These are phyloP conservation scores for Halictus rubicundus DNA, from an alignment of 1,140 invertebrate genomes.

Conservation along the genomic window DNA sequence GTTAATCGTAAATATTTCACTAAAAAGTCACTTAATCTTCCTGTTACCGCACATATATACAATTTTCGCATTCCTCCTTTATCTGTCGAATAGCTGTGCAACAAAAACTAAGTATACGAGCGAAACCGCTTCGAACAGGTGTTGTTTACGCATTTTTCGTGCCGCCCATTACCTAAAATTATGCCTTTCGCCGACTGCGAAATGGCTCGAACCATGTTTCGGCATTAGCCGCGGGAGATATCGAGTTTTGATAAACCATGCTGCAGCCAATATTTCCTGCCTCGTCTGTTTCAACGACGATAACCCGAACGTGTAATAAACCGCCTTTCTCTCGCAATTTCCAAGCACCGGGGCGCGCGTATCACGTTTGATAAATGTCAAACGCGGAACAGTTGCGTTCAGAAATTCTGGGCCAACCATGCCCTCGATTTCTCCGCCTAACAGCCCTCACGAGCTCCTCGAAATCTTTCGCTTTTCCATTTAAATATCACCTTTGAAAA, in stretches of 20 bases:
- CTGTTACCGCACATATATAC: too few relatives aligned
- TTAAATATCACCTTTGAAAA: neutral
- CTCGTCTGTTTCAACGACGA: neutral
- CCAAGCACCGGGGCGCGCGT: neutral
- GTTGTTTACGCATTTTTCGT: neutral
- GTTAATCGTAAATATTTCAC: too few relatives aligned
- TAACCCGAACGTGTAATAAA: neutral
- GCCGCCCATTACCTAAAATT: neutral
- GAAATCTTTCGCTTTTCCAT: neutral
- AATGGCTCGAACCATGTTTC: slow-evolving; percentile 14
- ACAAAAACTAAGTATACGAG: too few relatives aligned
- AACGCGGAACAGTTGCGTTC: neutral
- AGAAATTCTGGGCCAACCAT: neutral
- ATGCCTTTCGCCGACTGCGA: neutral
- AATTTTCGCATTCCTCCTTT: neutral
- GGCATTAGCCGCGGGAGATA: neutral
- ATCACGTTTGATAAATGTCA: slow-evolving; percentile 20
- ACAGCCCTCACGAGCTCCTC: neutral
- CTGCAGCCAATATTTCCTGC: neutral
- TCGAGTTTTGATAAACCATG: slow-evolving; percentile 20
- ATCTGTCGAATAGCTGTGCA: neutral
- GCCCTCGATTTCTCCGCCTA: neutral
- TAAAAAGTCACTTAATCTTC: too few relatives aligned
- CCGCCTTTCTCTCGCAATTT: neutral
- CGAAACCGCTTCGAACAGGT: neutral